A percentile compares a stretch with the other conserved stretches of the same genome.
Conservation (phyloP, 2,113 vertebrate genomes). For the Indri indri region DNA sequence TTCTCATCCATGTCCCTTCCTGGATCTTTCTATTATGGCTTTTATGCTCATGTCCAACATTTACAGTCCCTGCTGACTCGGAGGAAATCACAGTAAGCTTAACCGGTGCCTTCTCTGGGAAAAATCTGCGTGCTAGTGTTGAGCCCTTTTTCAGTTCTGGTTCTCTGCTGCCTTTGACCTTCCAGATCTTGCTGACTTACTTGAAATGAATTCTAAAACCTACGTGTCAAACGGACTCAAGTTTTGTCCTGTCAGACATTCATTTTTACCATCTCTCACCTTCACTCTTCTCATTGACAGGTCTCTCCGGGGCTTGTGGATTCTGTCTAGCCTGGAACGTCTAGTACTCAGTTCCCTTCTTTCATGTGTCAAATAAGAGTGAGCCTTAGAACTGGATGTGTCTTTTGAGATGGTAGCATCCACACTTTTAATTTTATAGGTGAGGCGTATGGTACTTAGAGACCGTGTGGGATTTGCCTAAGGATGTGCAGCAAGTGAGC, state of each 20-base stretch:
- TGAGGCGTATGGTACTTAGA: not conserved
- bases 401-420: not conserved
- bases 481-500: not conserved
- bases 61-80: not conserved
- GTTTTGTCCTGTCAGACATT: not conserved
- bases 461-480: not conserved
- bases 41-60: not conserved
- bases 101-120: not conserved
- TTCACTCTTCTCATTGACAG: not conserved
- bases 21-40: not conserved
- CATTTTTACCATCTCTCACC: not conserved
- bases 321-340: not conserved
- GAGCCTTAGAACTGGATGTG: not conserved
- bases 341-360: not conserved
- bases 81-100: not conserved
- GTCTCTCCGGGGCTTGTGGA: not conserved
- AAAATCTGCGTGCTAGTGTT: not conserved
- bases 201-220: conserved; percentile 20
- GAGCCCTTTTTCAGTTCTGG: not conserved
- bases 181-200: not conserved
- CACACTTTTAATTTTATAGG: not conserved
- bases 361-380: not conserved
- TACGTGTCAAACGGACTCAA: not conserved
- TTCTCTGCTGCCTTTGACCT: not conserved
- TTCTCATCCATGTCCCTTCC: not conserved